phyloP scores from a whole-genome alignment of 2,113 vertebrate species.

The Hippocampus comes region DNA sequence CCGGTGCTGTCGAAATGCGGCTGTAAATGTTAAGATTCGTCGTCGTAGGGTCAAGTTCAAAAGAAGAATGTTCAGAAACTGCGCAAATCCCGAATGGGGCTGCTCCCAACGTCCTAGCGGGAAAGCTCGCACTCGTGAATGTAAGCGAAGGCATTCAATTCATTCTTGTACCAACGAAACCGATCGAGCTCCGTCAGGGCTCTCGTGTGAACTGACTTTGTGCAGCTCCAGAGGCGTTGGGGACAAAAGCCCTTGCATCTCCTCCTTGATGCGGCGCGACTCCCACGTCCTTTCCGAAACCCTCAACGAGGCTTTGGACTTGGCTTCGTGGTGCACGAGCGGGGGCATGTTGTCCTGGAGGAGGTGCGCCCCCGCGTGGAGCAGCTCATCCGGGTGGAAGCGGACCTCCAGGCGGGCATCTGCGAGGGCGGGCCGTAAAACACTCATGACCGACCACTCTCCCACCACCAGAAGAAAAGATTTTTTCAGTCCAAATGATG shows the following conservation, averaged over 20 bases:
- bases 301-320: conserved; percentile 67
- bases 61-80: too few relatives aligned
- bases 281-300: conserved; percentile 82
- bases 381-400: conserved; percentile 48
- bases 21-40: too few relatives aligned
- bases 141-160: background rate
- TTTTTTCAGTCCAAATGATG: too few relatives aligned
- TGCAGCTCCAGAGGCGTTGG: conserved; percentile 86
- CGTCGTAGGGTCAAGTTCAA: too few relatives aligned
- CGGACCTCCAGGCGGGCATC: conserved; percentile 46
- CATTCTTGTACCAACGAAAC: background rate
- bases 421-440: background rate
- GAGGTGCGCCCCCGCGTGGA: conserved; percentile 44
- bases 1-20: too few relatives aligned
- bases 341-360: conserved; percentile 52
- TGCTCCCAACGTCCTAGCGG: too few relatives aligned
- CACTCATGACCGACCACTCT: too few relatives aligned
- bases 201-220: conserved; percentile 75
- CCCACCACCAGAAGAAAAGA: too few relatives aligned
- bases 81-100: too few relatives aligned
- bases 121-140: too few relatives aligned
- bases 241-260: conserved; percentile 85
- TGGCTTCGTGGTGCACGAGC: conserved; percentile 56
- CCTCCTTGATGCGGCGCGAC: conserved; percentile 80
- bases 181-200: background rate